Evolutionary conservation across 2,888 invertebrate genomes (phyloP).

Genomic region (Notodonta ziczac): DNA sequence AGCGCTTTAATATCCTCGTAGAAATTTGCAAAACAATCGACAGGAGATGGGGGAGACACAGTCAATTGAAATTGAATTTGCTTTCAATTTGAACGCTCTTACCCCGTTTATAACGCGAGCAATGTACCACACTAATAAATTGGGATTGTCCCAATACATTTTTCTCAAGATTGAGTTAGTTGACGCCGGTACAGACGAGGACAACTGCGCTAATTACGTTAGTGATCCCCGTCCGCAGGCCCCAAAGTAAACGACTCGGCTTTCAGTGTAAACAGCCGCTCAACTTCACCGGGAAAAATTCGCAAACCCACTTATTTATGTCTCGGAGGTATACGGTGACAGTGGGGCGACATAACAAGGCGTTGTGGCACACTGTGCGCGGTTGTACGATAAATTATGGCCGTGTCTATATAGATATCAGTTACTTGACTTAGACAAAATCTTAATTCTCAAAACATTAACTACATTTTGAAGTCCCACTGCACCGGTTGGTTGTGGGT

Average conservation of each 20-base stretch:
- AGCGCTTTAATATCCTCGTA: conserved; percentile 27
- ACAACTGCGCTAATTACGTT: conserved; percentile 76
- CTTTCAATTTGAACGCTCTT: conserved; percentile 37
- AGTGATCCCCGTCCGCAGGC: conserved; percentile 60
- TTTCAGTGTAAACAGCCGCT: conserved; percentile 79
- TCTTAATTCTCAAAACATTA: too few species aligned
- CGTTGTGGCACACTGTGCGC: conserved; percentile 14
- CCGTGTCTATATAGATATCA: too few species aligned
- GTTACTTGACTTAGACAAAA: too few species aligned
- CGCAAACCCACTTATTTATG: conserved; percentile 77
- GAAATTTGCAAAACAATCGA: conserved; percentile 37
- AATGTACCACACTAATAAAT: conserved; percentile 49
- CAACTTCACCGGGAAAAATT: conserved; percentile 79
- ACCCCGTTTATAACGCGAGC: conserved; percentile 34
- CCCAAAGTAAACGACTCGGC: conserved; percentile 77
- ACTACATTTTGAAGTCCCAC: too few species aligned
- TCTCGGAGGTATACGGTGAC: conserved; percentile 70
- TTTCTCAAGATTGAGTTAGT: conserved; percentile 58
- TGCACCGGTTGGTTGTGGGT: too few species aligned
- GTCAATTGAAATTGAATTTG: conserved; percentile 43
- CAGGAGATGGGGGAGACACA: conserved; percentile 30
- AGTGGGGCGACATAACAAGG: conserved; percentile 50
- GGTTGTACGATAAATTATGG: conserved; percentile 26
- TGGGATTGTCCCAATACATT: conserved; percentile 57
- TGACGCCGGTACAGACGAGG: conserved; percentile 59